Base-by-base conservation (phyloP, 1,140 invertebrate species). In the Drosophila lacteicornis region DNA sequence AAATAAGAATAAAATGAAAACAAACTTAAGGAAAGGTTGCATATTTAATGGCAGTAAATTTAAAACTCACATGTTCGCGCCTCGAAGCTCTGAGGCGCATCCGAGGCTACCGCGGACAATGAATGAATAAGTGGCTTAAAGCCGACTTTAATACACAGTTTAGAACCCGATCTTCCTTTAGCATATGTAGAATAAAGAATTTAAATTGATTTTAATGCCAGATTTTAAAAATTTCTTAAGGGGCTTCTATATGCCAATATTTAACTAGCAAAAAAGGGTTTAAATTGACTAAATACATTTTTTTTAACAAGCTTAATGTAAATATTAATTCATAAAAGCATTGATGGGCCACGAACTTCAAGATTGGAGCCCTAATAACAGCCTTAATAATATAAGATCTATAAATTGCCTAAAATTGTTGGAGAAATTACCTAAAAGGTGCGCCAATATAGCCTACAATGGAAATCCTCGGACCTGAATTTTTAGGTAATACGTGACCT, bases 11-110 rank as follows among this genome's bases (percentile, higher is more conserved):
- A 65, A 33, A 63, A 43, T 40, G 9, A 58, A 43, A 67, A 45
- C 33, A 66, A 67, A 67, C 15, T 15, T 58, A 40, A 43, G 33
- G n/a, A 56, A 57, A 56, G 45, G 47, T 46, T 75, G 76, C 69
- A 75, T 75, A 75, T 80, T 74, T 85, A 81, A 85, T 81, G 78
- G 42, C 47, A 46, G 55, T 51, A 66, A 70, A 75, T 84, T 81
- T 51, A 45, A 75, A 67, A 67, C 78, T 81, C 49, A 80, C 74
- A 77, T 81, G 68, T 83, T 83, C 75, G 81, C 80, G 73, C 80
- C 62, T 79, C 62, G 63, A 19, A 51, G 46, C 45, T 60, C 27
- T 42, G 43, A 43, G 33, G 58, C 67, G 58, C 36, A 13, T 56
- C 62, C 50, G 27, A 43, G 38, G 19, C 13, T 15, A 30, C 47